Base-by-base conservation (phyloP, 2,113 vertebrate genomes). In the Ameiurus melas region DNA sequence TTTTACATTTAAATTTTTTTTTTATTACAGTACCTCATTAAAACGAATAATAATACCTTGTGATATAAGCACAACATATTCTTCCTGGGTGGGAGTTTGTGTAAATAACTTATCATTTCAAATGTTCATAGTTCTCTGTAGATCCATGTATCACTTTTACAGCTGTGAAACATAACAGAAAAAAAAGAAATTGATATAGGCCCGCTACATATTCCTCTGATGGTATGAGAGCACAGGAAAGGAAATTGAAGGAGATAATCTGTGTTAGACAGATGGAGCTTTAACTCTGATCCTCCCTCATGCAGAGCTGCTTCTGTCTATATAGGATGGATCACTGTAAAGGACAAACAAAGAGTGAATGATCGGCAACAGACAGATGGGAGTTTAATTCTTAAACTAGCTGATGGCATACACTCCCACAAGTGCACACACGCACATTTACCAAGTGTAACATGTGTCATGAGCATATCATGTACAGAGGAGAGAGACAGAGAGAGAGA, bases 311-410 rank as follows among this genome's bases (percentile, higher is more conserved):
- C 87, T 88, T 88, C 83, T 88, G 87, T 85, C 87, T 88, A 80
- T 88, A 85, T 85, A 25, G 73, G 39, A 85, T 88, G 73, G 83
- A 85, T 85, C 75, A 85, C 36, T 70, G 71, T 88, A 88, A 84
- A 88, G 71, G 55, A 83, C 86, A 88, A 84, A 55, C 30, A 70
- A 87, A 81, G 86, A 87, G 86, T 89, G 87, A 88, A 80, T 85
- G 88, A 87, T 91, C 88, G 89, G 87, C 87, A 89, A 83, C 12
- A 90, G 92, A 89, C 93, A 94, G 92, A 94, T 92, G 92, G 90
- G 88, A 89, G 89, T 80, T 90, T 90, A 91, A 91, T 85, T 27
- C 83, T 64, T 57, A 87, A 79, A 84, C 77, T 84, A 87, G 51
- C 58, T 62, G 36, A 82, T 85, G 36, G 77, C 84, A 77, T 85